Conservation (phyloP, 2,888 invertebrate genomes). For the Spodoptera littoralis region DNA sequence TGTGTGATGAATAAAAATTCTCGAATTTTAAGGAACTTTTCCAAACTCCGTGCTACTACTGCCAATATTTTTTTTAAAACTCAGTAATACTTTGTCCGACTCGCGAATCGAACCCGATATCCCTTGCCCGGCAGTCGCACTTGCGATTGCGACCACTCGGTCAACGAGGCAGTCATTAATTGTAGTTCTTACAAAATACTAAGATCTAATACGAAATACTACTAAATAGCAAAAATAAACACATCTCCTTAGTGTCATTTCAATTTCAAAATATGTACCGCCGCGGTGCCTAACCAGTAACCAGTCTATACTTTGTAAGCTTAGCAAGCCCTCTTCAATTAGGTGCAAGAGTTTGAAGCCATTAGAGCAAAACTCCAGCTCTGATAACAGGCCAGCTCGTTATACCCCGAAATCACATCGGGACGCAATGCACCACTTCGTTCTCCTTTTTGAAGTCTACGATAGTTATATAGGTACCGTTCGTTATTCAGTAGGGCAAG, state of each 20-base stretch:
- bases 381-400: slow-evolving; percentile 59
- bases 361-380: slow-evolving; percentile 56
- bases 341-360: slow-evolving; percentile 63
- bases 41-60: no score
- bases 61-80: no score
- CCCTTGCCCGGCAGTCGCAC: no score
- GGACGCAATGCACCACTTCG: slow-evolving; percentile 41
- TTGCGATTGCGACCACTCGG: no score
- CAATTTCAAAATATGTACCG: slow-evolving; percentile 1
- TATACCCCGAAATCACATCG: slow-evolving; percentile 44
- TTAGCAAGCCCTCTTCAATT: slow-evolving; percentile 64
- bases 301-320: slow-evolving; percentile 21
- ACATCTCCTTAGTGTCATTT: not conserved
- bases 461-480: slow-evolving; percentile 13
- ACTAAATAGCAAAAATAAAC: no score
- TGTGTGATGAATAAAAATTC: no score
- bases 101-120: no score
- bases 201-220: no score
- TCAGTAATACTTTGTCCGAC: no score
- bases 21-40: not conserved
- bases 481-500: slow-evolving; percentile 4
- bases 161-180: no score
- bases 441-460: slow-evolving; percentile 22
- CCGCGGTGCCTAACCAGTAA: not conserved
- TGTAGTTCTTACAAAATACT: no score